Evolutionary conservation across 1,140 invertebrate species (phyloP), one percentile per base, ranked within the genome.

Genomic region (Drosophila orena): DNA sequence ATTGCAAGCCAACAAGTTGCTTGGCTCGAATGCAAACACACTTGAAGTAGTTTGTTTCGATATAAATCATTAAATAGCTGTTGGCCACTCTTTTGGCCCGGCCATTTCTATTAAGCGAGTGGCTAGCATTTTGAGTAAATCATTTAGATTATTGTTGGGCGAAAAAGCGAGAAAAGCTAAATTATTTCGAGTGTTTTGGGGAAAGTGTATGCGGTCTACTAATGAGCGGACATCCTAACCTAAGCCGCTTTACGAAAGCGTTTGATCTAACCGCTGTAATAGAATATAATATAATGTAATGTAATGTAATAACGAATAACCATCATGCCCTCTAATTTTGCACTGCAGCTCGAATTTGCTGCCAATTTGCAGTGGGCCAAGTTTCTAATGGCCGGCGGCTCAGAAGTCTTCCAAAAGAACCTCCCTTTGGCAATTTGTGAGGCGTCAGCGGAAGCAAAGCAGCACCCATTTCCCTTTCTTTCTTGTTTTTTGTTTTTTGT

Each of bases 251-350:
- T 55, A 27, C 8, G 5, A 40, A 24, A 38, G 20, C 53, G 14
- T 55, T 55, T 55, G 53, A 55, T 55, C 37, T 40, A 46, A 58
- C 55, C 56, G 11, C 42, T 35, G 30, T 10, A 6, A 27, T 17
- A 12, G n/a, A n/a, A n/a, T n/a, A n/a, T n/a, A n/a, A n/a, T n/a
- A n/a, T n/a, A n/a, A n/a, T n/a, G n/a, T n/a, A n/a, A n/a, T 35
- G 30, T 10, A 6, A 27, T 17, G 7, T 37, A 37, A 47, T 47
- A 37, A 42, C 49, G 30, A 50, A 50, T 60, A 34, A 56, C 56
- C 65, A 68, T 68, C 73, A 70, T 77, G 56, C 44, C 44, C 43
- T 42, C 49, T 78, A 78, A 76, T 78, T 78, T 71, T 64, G 58
- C 72, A 58, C 55, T 78, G 64, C 56, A 71, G 52, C 76, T 57